These are phyloP conservation scores for Dolichopus griseipennis DNA, from an alignment of 2,888 invertebrate genomes.

Conservation along the genomic window DNA sequence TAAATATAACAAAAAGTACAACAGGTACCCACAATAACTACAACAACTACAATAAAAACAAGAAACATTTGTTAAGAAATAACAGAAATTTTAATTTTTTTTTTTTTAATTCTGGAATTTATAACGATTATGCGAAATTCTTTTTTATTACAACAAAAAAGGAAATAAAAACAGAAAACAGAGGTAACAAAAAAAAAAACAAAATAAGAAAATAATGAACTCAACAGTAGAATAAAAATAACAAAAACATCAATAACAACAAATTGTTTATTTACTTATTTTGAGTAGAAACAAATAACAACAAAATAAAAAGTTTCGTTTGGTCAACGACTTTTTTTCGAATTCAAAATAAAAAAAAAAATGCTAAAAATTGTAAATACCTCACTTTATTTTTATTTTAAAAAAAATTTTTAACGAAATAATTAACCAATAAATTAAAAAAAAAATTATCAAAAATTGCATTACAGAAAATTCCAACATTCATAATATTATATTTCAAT, in stretches of 20 bases:
- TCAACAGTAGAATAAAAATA: neutral
- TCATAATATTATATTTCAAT: too few species aligned
- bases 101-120: neutral
- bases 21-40: too few species aligned
- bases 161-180: neutral
- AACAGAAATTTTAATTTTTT: neutral
- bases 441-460: too few species aligned
- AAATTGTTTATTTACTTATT: neutral
- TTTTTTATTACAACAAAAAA: conserved; percentile 2
- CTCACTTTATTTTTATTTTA: neutral
- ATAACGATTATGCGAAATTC: conserved; percentile 3
- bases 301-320: neutral
- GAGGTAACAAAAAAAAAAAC: neutral
- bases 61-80: neutral
- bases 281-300: neutral
- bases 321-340: neutral
- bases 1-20: too few species aligned
- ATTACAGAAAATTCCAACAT: too few species aligned
- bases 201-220: neutral
- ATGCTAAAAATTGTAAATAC: neutral
- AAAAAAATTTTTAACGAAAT: too few species aligned
- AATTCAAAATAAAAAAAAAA: neutral
- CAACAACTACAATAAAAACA: neutral
- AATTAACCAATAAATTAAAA: too few species aligned
- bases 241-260: neutral